Base-by-base conservation (phyloP, 1,140 invertebrate genomes). In the Pseudobourletiella spinata region DNA sequence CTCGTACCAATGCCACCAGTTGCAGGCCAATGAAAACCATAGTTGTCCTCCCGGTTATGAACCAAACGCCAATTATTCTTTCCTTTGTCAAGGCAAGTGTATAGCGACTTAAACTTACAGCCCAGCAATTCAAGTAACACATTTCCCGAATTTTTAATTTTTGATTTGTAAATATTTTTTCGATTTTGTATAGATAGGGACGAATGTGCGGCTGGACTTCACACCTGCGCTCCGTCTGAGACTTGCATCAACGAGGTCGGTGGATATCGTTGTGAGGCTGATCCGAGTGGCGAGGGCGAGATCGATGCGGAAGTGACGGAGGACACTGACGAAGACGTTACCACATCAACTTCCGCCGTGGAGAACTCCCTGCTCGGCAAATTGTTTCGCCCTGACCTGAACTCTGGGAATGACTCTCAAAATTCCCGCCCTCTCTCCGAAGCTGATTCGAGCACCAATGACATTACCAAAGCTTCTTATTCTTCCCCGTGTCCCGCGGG, bases 1-100 rank as follows among this genome's bases (percentile, higher is more conserved):
- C 32, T 70, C 61, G 29, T 78, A 71, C 65, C 71, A 72, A 50
- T 78, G 76, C 64, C 72, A 74, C 44, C 64, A 66, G 29, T 30
- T 70, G 2, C 25, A 52, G 15, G 16, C 57, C n/a, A 51, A 39
- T 22, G n/a, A 16, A 2, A 58, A 66, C 11, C 59, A 61, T n/a
- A 66, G 57, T 22, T 70, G 68, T 60, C 68, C 68, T 28, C 68
- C 68, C 28, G 68, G 68, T 11, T 70, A 66, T 44, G 68, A 70
- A 26, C 65, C 62, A 1, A 70, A 70, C 35, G 24, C 35, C 52
- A 66, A 70, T 54, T 70, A 56, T 39, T 64, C 62, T 0, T 67
- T 70, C 32, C 63, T 70, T 35, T 70, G 68, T 58, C 62, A 66
- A 63, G 67, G 67, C 66, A 48, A 55, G 43, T 28, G 26, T 24